phyloP scores from a whole-genome alignment of 1,140 invertebrate genomes.

The Cydia fagiglandana region DNA sequence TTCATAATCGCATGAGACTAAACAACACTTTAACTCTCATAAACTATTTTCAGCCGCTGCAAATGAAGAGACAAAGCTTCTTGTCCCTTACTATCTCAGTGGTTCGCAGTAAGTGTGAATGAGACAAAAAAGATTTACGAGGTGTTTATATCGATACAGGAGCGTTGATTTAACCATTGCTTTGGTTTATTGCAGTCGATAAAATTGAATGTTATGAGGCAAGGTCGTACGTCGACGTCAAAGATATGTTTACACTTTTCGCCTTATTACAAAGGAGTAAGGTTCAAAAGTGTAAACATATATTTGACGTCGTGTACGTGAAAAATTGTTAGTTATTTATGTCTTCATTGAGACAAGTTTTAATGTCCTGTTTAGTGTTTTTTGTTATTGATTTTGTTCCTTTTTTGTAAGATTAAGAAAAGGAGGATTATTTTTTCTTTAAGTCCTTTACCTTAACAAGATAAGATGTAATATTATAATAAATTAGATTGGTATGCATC shows the following conservation, averaged over 20 bases:
- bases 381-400: not conserved
- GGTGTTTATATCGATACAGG: slow-evolving; percentile 74
- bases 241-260: too few relatives aligned
- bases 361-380: slow-evolving; percentile 34
- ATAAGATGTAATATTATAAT: too few relatives aligned
- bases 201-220: slow-evolving; percentile 78
- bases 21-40: slow-evolving; percentile 56
- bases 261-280: too few relatives aligned
- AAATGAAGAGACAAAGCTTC: slow-evolving; percentile 58
- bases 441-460: too few relatives aligned
- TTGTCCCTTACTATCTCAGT: slow-evolving; percentile 46
- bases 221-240: slow-evolving; percentile 56
- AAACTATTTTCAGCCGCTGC: slow-evolving; percentile 74
- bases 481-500: too few relatives aligned
- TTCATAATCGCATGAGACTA: slow-evolving; percentile 40
- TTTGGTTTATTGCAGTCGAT: slow-evolving; percentile 78
- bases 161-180: slow-evolving; percentile 77
- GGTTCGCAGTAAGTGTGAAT: slow-evolving; percentile 45
- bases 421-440: too few relatives aligned
- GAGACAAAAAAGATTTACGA: slow-evolving; percentile 68
- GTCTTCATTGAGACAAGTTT: slow-evolving; percentile 64
- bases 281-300: too few relatives aligned
- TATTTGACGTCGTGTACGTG: slow-evolving; percentile 38
- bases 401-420: not conserved
- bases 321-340: slow-evolving; percentile 70